Percentiles rank a stretch among this genome's conserved stretches.
These are phyloP conservation scores for Grallaria varia DNA, from an alignment of 2,113 vertebrate species.

Conservation along the genomic window DNA sequence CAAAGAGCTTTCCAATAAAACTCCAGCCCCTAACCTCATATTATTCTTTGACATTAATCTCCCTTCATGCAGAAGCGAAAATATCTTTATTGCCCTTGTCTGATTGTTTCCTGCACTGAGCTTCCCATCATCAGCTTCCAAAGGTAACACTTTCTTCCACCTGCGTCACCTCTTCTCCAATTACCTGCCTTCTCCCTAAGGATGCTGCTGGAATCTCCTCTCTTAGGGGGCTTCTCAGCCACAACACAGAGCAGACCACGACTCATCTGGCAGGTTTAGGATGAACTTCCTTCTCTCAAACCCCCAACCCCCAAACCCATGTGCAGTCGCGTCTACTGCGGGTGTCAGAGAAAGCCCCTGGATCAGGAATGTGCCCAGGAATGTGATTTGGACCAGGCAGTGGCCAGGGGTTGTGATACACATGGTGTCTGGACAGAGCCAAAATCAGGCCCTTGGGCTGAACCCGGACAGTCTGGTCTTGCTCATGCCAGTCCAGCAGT, in stretches of 20 bases:
- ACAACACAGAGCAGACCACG: neutral
- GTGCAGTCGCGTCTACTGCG: neutral
- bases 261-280: neutral
- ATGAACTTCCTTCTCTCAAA: neutral
- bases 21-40: accelerated
- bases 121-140: neutral
- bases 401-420: neutral
- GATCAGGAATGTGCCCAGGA: neutral
- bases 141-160: neutral
- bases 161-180: neutral
- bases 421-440: neutral
- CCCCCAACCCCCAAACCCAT: neutral
- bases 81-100: neutral
- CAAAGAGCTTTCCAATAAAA: neutral
- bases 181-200: neutral
- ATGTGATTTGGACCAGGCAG: neutral
- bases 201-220: neutral
- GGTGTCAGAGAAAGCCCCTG: neutral
- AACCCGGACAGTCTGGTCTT: neutral
- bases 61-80: neutral
- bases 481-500: neutral
- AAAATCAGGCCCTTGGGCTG: neutral
- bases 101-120: neutral
- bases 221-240: neutral
- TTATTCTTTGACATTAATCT: neutral